Percentiles rank a stretch among this genome's conserved stretches.
Evolutionary conservation across 2,888 invertebrate species (phyloP).

Genomic region (Rhagium mordax): DNA sequence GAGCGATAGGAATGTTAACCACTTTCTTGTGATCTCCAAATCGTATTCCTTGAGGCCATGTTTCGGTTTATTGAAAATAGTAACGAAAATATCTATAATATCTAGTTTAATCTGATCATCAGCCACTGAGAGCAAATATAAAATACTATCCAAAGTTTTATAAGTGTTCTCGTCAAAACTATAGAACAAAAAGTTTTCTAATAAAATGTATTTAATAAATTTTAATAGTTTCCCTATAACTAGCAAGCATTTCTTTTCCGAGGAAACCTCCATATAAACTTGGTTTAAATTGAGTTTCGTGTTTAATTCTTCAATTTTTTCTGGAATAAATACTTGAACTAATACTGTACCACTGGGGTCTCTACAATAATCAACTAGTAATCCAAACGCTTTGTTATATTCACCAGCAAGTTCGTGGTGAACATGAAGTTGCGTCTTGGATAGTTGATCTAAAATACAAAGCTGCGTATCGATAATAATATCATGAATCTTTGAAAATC

Average conservation of each 20-base stretch:
- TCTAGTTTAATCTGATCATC: conserved; percentile 52
- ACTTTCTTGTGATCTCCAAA: conserved; percentile 44
- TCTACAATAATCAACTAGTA: conserved; percentile 70
- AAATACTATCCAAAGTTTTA: conserved; percentile 54
- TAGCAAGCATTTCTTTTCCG: conserved; percentile 46
- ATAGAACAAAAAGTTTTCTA: conserved; percentile 55
- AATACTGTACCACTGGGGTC: conserved; percentile 56
- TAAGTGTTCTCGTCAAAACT: conserved; percentile 51
- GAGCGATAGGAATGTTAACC: conserved; percentile 49
- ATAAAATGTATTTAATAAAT: conserved; percentile 58
- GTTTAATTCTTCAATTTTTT: conserved; percentile 64
- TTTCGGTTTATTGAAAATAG: conserved; percentile 47
- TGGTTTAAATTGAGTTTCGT: conserved; percentile 61
- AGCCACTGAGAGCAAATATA: conserved; percentile 53
- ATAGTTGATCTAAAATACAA: conserved; percentile 73
- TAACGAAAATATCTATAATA: conserved; percentile 57
- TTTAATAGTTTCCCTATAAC: conserved; percentile 60
- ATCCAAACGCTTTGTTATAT: conserved; percentile 70
- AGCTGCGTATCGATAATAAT: conserved; percentile 74
- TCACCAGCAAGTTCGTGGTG: conserved; percentile 71
- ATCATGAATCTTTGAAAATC: conserved; percentile 72
- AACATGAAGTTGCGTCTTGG: conserved; percentile 71
- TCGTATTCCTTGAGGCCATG: conserved; percentile 48
- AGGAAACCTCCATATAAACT: conserved; percentile 59
- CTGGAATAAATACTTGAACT: conserved; percentile 71